Conservation (phyloP, 2,888 invertebrate genomes). For the Rhyacophila evoluta region DNA sequence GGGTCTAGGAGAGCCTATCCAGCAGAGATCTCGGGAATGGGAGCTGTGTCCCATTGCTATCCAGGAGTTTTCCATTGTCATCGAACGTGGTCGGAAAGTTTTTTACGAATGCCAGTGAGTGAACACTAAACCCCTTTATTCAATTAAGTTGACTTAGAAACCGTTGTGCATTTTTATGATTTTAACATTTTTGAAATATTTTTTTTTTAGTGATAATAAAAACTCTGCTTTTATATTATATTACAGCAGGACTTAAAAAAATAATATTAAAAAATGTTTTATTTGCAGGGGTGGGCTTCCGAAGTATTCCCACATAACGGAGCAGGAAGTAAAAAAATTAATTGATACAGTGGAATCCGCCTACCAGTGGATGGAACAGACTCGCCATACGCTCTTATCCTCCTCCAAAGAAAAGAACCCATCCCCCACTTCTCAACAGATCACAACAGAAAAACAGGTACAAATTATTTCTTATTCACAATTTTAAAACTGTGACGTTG, state of each 20-base stretch:
- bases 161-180: no score
- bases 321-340: constrained; percentile 85
- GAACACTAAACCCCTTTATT: no score
- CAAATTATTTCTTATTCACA: no score
- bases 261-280: no score
- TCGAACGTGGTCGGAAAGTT: constrained; percentile 86
- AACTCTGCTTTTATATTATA: no score
- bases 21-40: constrained; percentile 83
- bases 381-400: constrained; percentile 75
- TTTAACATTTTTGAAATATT: no score
- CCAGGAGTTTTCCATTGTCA: constrained; percentile 81
- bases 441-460: constrained; percentile 83
- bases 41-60: constrained; percentile 84
- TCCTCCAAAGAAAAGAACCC: constrained; percentile 80
- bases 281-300: constrained; percentile 73
- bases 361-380: constrained; percentile 85
- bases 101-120: constrained; percentile 76
- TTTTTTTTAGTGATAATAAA: no score
- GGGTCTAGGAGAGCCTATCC: constrained; percentile 90
- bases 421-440: constrained; percentile 81
- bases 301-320: constrained; percentile 83
- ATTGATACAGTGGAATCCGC: constrained; percentile 77
- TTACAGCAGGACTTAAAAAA: no score
- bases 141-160: no score
- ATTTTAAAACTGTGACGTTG: no score